phyloP scores from a whole-genome alignment of 2,797 vertebrate genomes.

The Parotocinclus haroldoi region DNA sequence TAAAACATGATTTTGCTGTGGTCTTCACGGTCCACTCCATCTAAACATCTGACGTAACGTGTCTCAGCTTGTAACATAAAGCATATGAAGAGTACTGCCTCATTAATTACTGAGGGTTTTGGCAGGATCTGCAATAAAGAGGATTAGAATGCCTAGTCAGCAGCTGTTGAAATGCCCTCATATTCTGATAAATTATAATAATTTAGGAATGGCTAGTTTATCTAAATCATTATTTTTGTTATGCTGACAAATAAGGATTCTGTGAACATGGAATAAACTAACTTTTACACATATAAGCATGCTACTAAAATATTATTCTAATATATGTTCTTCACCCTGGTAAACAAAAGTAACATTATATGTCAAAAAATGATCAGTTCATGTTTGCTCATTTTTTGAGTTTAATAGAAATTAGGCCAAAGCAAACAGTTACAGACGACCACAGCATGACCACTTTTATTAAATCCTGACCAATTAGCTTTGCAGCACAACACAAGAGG shows the following conservation, averaged over 20 bases:
- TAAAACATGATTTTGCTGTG: too few relatives aligned
- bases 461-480: slow-evolving; percentile 40
- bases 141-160: slow-evolving; percentile 70
- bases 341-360: slow-evolving; percentile 54
- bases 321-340: slow-evolving; percentile 46
- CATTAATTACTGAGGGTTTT: slow-evolving; percentile 74
- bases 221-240: background rate
- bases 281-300: slow-evolving; percentile 4
- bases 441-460: slow-evolving; percentile 41
- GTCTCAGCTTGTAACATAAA: slow-evolving; percentile 65
- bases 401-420: slow-evolving; percentile 34
- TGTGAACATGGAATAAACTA: background rate
- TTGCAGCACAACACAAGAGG: slow-evolving; percentile 29
- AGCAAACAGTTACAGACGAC: slow-evolving; percentile 14
- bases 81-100: slow-evolving; percentile 71
- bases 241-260: too few relatives aligned
- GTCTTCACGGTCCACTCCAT: slow-evolving; percentile 47
- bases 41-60: slow-evolving; percentile 58
- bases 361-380: slow-evolving; percentile 42
- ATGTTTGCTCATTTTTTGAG: slow-evolving; percentile 38
- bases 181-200: slow-evolving; percentile 7
- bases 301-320: slow-evolving; percentile 27
- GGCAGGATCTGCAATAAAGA: slow-evolving; percentile 72
- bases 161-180: slow-evolving; percentile 36
- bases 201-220: slow-evolving; percentile 1